phyloP scores from a whole-genome alignment of 2,888 invertebrate genomes.

The Druceiella hillmani region DNA sequence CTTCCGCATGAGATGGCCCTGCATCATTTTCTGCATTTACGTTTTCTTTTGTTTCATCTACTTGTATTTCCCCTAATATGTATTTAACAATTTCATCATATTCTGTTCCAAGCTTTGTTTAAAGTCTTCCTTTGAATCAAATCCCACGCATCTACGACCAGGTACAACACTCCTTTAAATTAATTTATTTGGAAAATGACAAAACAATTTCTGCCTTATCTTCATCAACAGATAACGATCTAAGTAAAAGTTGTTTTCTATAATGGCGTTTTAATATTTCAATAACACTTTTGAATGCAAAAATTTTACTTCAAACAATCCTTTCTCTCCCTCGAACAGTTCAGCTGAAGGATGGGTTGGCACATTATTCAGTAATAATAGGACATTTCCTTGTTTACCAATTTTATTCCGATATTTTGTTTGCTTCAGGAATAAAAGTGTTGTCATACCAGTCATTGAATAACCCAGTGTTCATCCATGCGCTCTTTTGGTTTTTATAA shows the following conservation, averaged over 20 bases:
- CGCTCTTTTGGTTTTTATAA: no score
- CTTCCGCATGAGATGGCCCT: constrained; percentile 20
- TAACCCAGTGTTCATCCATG: no score
- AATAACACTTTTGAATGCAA: constrained; percentile 22
- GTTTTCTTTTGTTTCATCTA: constrained; percentile 16
- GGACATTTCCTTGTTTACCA: constrained; percentile 16
- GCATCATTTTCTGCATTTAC: constrained; percentile 16
- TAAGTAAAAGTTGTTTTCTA: constrained; percentile 22
- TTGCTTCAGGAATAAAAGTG: no score
- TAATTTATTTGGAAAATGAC: constrained; percentile 16
- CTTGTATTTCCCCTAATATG: constrained; percentile 11
- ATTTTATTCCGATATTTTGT: constrained; percentile 14
- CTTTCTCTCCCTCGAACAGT: constrained; percentile 19
- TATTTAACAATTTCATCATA: constrained; percentile 14
- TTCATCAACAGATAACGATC: constrained; percentile 17
- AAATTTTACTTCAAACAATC: constrained; percentile 18
- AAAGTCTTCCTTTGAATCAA: no score
- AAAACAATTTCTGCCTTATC: constrained; percentile 15
- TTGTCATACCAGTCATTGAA: no score
- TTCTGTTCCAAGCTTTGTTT: no score
- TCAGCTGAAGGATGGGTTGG: constrained; percentile 20
- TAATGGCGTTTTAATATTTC: constrained; percentile 22
- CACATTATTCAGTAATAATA: constrained; percentile 19
- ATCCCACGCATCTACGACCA: no score
- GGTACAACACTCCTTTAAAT: no score